Evolutionary conservation across 2,888 invertebrate species (phyloP).

Genomic region (Epistrophella euchroma): DNA sequence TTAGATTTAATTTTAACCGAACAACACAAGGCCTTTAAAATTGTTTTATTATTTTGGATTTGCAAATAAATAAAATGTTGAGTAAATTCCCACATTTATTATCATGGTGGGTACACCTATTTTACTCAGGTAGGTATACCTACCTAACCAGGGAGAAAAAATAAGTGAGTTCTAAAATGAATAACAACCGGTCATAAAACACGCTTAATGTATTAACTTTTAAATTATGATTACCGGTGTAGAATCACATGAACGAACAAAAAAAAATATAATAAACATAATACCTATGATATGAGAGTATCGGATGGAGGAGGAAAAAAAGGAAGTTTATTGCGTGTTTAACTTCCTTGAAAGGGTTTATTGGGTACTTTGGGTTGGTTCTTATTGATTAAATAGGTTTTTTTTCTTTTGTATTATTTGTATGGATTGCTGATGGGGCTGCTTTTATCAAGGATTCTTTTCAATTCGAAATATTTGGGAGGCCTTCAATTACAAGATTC

Average conservation of each 20-base stretch:
- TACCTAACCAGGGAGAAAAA: not conserved
- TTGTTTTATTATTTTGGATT: slow-evolving; percentile 4
- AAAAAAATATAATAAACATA: not conserved
- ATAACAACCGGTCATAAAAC: slow-evolving; percentile 6
- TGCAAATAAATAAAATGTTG: not conserved
- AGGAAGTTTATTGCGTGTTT: not conserved
- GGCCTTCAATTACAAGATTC: not conserved
- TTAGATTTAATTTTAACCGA: not conserved
- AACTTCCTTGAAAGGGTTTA: not conserved
- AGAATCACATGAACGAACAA: not conserved
- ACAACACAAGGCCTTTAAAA: not conserved
- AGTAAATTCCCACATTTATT: not conserved
- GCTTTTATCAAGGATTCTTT: not conserved
- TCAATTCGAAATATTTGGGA: not conserved
- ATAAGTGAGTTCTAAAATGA: not conserved
- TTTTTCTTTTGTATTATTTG: not conserved
- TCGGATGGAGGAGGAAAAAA: not conserved
- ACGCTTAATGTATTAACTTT: slow-evolving; percentile 8
- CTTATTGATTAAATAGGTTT: not conserved
- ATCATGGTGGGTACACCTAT: not conserved
- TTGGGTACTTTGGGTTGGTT: not conserved
- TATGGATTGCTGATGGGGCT: not conserved
- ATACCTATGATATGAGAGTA: not conserved
- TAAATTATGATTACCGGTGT: slow-evolving; percentile 3
- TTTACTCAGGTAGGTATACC: not conserved